Percentiles rank a stretch among this genome's conserved stretches.
These are phyloP conservation scores for Zele albiditarsus DNA, from an alignment of 2,888 invertebrate genomes.

Conservation along the genomic window DNA sequence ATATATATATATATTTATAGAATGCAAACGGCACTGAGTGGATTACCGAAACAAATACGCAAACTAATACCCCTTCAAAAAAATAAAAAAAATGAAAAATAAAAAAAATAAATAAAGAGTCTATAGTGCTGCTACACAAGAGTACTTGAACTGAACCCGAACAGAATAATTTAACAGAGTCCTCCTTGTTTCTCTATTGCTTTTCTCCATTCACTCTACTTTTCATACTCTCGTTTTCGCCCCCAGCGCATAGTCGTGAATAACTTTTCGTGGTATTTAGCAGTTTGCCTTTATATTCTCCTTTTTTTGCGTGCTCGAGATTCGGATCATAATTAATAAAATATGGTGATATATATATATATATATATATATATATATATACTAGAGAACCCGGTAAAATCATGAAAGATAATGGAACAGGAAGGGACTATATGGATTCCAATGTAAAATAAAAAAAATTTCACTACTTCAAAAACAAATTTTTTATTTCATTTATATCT, in stretches of 20 bases:
- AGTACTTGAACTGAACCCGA: background rate
- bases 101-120: background rate
- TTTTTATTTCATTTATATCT: too few relatives aligned
- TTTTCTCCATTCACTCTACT: background rate
- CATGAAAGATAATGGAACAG: constrained; percentile 2
- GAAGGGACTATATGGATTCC: background rate
- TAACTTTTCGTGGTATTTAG: background rate
- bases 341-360: background rate
- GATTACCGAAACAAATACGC: background rate
- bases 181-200: background rate
- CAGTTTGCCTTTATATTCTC: background rate
- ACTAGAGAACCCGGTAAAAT: background rate
- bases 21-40: background rate
- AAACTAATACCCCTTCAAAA: background rate
- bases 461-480: too few relatives aligned
- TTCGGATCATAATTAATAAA: constrained; percentile 45
- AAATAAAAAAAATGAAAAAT: background rate
- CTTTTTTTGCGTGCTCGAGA: constrained; percentile 18
- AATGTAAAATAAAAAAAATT: too few relatives aligned
- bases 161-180: background rate
- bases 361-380: too few relatives aligned
- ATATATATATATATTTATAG: too few relatives aligned
- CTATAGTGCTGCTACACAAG: background rate
- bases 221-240: background rate
- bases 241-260: background rate